Evolutionary conservation across 2,888 invertebrate species (phyloP), one percentile per base, ranked within the genome.

Genomic region (Yponomeuta malinellus): DNA sequence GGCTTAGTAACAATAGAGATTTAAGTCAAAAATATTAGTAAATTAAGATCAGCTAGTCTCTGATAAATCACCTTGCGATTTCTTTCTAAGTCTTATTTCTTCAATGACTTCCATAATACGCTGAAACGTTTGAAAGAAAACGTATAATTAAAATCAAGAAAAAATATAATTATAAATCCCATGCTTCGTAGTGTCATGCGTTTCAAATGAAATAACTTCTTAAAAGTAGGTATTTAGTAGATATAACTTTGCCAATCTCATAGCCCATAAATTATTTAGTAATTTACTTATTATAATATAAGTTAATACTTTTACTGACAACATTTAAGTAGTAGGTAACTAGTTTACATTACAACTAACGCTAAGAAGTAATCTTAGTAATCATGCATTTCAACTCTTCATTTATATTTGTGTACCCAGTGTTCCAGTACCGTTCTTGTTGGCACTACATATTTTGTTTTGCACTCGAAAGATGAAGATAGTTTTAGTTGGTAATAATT

Each of bases 51-150:
- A 89, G 81, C 86, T 88, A 81, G 83, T 83, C 52, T 72, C 71
- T 65, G 78, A 79, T 74, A 85, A 76, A 77, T 89, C 88, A 83
- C 85, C 86, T 79, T 90, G 87, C 78, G 89, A 87, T 83, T 88
- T 91, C 79, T 90, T 90, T 84, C 90, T 88, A 87, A 92, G 88
- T 87, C 91, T 85, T 88, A 92, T 92, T 79, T 92, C 92, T 88
- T 92, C 92, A 75, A 92, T 90, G 84, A 92, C 90, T 85, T 92
- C 92, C 91, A 91, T 91, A 76, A 92, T 92, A 74, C 90, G 90
- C 91, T 91, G 92, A 89, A 91, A 90, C 85, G 74, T 83, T 86
- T 77, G 74, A 85, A 88, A 87, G 71, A 68, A 31, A 64, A 64
- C 43, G 69, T 65, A 48, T 70, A 48, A 71, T 72, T 67, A 52